These are phyloP conservation scores for Albula goreensis DNA, from an alignment of 2,113 vertebrate genomes.

Conservation along the genomic window DNA sequence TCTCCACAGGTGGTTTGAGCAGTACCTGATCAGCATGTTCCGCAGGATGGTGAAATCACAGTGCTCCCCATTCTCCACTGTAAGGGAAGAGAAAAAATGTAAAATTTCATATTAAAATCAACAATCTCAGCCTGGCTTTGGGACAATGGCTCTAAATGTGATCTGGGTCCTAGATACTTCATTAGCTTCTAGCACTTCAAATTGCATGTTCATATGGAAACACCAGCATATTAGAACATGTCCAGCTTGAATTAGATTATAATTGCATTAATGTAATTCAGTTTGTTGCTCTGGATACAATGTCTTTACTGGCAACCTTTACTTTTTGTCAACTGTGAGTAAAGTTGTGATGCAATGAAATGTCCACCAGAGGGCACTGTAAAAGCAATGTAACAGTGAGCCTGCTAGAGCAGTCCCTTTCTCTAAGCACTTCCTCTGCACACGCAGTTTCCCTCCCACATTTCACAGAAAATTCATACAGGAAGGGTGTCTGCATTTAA, in stretches of 20 bases:
- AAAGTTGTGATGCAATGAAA: not conserved
- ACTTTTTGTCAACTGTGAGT: not conserved
- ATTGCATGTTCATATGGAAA: too few species aligned
- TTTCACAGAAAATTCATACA: not conserved
- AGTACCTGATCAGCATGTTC: conserved; percentile 98
- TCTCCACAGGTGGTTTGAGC: not conserved
- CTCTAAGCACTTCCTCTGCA: not conserved
- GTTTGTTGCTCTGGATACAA: too few species aligned
- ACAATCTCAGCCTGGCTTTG: too few species aligned
- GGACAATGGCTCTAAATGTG: too few species aligned
- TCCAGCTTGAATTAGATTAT: too few species aligned
- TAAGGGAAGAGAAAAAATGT: conserved; percentile 34
- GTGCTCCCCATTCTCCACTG: conserved; percentile 97
- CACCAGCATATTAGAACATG: too few species aligned
- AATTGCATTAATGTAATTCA: too few species aligned
- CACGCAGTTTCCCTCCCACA: not conserved
- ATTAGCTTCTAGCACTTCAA: too few species aligned
- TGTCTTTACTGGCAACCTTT: not conserved
- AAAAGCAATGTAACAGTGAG: not conserved
- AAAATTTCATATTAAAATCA: too few species aligned
- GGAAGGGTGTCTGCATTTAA: not conserved
- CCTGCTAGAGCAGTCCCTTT: not conserved
- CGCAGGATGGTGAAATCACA: conserved; percentile 98
- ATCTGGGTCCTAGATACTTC: too few species aligned
- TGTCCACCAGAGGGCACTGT: not conserved